A percentile compares a stretch with the other conserved stretches of the same genome.
phyloP scores from a whole-genome alignment of 2,888 invertebrate genomes.

The Mechanitis mazaeus region DNA sequence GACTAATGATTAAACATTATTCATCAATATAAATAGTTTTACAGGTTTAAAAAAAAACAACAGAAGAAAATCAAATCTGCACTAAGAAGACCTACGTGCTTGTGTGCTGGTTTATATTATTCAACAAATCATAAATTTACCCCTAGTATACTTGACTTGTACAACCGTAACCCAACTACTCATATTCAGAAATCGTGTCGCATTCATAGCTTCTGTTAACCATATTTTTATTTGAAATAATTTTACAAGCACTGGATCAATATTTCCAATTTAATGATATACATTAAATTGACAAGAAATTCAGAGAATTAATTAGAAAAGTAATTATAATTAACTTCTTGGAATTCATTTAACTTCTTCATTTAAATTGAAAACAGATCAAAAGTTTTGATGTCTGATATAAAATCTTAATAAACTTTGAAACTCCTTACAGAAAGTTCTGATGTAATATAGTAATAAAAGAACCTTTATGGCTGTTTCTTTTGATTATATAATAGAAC shows the following conservation, averaged over 20 bases:
- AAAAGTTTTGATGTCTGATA: conserved; percentile 4
- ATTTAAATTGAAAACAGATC: conserved; percentile 5
- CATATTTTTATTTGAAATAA: background rate
- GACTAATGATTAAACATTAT: no score
- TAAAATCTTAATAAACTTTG: conserved; percentile 5
- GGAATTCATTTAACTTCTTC: background rate
- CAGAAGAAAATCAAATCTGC: no score
- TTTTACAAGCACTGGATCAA: background rate
- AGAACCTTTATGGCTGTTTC: background rate
- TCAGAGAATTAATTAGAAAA: background rate
- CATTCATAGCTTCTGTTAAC: background rate
- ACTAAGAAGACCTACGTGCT: no score
- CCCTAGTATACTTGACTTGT: no score
- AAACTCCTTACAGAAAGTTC: background rate
- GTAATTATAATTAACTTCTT: background rate
- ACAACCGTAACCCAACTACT: no score
- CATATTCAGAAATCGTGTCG: no score
- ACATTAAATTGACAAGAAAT: background rate
- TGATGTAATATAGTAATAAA: background rate
- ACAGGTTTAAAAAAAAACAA: no score
- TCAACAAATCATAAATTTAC: no score
- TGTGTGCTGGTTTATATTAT: no score
- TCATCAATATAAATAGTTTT: no score
- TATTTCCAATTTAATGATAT: conserved; percentile 1
- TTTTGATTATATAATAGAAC: background rate